Evolutionary conservation across 92 coral and sea anemone species (phyloP), one percentile per base, ranked within the genome.

Genomic region (Micromussa lordhowensis): DNA sequence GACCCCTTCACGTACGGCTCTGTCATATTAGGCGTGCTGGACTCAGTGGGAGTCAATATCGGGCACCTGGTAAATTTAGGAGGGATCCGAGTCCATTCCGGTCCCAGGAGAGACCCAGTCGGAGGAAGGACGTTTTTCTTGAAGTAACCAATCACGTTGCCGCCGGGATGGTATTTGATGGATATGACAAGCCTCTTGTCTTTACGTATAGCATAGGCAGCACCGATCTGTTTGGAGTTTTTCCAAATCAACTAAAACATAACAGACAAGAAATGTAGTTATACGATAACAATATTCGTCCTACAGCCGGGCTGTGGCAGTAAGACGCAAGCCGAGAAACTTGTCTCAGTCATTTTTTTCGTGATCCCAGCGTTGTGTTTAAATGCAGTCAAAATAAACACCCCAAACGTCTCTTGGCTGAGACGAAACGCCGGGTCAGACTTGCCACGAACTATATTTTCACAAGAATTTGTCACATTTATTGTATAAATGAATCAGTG

Each of bases 171-270:
- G 90, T 92, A 92, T 61, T 92, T 92, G 53, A 92, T 71, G 35
- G 85, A 83, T n/a, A 92, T 10, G 5, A 89, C 81, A 78, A 92
- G 83, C 31, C 35, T 72, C 68, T 87, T 81, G 87, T 92, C 92
- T 51, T 88, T 88, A 26, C 92, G 94, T 3, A 80, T 35, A 13
- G 80, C 84, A 92, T 81, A 90, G 19, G 92, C 90, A n/a, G 90
- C 94, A 18, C 94, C 94, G 68, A 92, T 88, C 66, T 84, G 87
- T 79, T 21, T 92, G 4, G 94, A 88, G 83, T 86, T 70, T 88
- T 82, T 92, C 94, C 94, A 92, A 74, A 92, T 44, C 22, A 88
- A 54, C 94, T 92, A 73, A 32, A 57, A 77, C 26, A n/a, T 76
- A 44, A 26, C 28, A 26, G 31, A 49, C 4, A 31, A 24, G 38